These are phyloP conservation scores for Synodontis membranacea DNA, from an alignment of 2,113 vertebrate species.

Conservation along the genomic window DNA sequence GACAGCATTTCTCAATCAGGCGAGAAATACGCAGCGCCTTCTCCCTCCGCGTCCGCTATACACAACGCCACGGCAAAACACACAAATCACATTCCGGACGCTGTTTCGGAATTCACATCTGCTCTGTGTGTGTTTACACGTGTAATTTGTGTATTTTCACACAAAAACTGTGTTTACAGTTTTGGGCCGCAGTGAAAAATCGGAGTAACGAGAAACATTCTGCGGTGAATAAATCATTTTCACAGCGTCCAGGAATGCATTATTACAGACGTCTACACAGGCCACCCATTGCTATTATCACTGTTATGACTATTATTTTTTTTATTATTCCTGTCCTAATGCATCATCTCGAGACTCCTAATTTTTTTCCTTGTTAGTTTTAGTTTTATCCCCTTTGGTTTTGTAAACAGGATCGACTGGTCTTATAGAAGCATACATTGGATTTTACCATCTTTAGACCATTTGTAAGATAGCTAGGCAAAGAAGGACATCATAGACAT, in stretches of 20 bases:
- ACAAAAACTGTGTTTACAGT: conserved; percentile 53
- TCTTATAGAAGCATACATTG: too few relatives aligned
- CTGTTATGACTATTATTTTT: conserved; percentile 1
- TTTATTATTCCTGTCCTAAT: neutral
- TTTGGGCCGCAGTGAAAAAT: conserved; percentile 45
- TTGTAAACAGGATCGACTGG: neutral
- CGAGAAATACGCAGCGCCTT: conserved; percentile 46
- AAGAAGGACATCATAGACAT: neutral
- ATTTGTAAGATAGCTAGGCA: neutral
- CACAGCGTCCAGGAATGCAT: neutral
- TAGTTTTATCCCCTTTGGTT: neutral
- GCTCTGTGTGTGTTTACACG: conserved; percentile 51
- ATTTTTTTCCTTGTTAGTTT: neutral
- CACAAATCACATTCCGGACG: conserved; percentile 45
- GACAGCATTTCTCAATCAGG: conserved; percentile 41
- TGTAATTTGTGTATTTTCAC: conserved; percentile 60
- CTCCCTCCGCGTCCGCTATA: conserved; percentile 48
- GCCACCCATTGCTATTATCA: neutral
- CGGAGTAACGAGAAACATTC: conserved; percentile 49
- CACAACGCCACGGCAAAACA: conserved; percentile 51
- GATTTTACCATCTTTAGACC: neutral
- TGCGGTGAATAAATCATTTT: conserved; percentile 48
- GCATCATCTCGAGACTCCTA: neutral
- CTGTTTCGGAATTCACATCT: conserved; percentile 52
- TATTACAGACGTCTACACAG: conserved; percentile 5